A percentile compares a stretch with the other conserved stretches of the same genome.
These are phyloP conservation scores for Hirtodrosophila alboralis DNA, from an alignment of 2,888 invertebrate genomes.

Conservation along the genomic window DNA sequence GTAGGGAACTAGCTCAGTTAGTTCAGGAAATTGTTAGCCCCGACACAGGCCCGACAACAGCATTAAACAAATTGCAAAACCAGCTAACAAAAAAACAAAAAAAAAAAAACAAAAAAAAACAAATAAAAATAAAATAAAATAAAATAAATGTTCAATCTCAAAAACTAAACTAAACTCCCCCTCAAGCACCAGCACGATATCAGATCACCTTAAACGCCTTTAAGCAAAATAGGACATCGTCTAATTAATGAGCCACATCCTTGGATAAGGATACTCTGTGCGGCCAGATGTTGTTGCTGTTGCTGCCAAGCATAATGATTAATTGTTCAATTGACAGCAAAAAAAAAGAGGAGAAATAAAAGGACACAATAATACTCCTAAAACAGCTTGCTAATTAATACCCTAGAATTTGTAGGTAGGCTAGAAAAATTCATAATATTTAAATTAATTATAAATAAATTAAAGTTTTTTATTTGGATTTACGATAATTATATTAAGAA, in stretches of 20 bases:
- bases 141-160: too few relatives aligned
- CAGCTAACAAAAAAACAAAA: constrained; percentile 12
- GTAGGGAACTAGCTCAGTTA: not conserved
- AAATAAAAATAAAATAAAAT: too few relatives aligned
- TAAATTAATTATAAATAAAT: too few relatives aligned
- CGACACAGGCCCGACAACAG: constrained; percentile 36
- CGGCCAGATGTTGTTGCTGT: too few relatives aligned
- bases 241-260: constrained; percentile 40
- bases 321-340: constrained; percentile 33
- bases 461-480: too few relatives aligned
- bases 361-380: not conserved
- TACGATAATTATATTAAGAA: too few relatives aligned
- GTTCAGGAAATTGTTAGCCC: constrained; percentile 12
- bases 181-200: too few relatives aligned
- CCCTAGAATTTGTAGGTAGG: too few relatives aligned
- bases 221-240: not conserved
- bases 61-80: constrained; percentile 61
- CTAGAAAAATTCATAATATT: too few relatives aligned
- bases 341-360: not conserved
- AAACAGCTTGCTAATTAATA: not conserved
- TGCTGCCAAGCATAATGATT: constrained; percentile 40
- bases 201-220: too few relatives aligned
- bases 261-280: too few relatives aligned
- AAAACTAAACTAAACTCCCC: too few relatives aligned
- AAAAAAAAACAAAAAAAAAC: not conserved